phyloP scores from a whole-genome alignment of 2,888 invertebrate species.

The Monopis laevigella region DNA sequence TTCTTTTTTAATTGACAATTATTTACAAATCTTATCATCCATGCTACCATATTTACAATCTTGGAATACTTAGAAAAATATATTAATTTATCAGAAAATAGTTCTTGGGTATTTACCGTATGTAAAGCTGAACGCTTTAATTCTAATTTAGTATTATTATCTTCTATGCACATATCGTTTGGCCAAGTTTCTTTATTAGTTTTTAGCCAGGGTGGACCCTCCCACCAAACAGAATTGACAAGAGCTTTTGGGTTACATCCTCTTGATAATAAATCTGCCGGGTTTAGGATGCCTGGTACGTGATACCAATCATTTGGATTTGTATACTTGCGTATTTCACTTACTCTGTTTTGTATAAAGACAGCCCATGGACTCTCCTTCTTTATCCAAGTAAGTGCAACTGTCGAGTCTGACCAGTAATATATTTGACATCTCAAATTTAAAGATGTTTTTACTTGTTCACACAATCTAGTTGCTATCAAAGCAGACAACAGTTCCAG shows the following conservation, averaged over 20 bases:
- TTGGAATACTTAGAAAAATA: constrained; percentile 5
- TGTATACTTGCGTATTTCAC: constrained; percentile 2
- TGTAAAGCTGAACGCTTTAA: constrained; percentile 2
- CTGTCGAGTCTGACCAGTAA: constrained; percentile 9
- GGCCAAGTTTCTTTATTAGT: constrained; percentile 1
- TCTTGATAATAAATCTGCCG: constrained; percentile 9
- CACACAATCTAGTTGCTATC: background rate
- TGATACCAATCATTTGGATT: background rate
- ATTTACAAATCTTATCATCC: constrained; percentile 4
- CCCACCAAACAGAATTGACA: background rate
- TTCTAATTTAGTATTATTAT: constrained; percentile 1
- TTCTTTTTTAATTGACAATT: constrained; percentile 1
- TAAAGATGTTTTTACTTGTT: constrained; percentile 4
- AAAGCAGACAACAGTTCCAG: constrained; percentile 7
- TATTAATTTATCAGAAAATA: background rate
- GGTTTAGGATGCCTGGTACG: constrained; percentile 7
- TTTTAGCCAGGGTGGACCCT: constrained; percentile 2
- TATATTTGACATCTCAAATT: constrained; percentile 2
- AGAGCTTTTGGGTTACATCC: constrained; percentile 6
- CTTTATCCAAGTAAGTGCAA: constrained; percentile 4
- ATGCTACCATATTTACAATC: constrained; percentile 2
- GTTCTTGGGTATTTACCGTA: background rate
- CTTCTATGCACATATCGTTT: background rate
- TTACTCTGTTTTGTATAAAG: constrained; percentile 10
- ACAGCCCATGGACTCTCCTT: background rate